Evolutionary conservation across 1,140 invertebrate genomes (phyloP).

Genomic region (Cydia fagiglandana): DNA sequence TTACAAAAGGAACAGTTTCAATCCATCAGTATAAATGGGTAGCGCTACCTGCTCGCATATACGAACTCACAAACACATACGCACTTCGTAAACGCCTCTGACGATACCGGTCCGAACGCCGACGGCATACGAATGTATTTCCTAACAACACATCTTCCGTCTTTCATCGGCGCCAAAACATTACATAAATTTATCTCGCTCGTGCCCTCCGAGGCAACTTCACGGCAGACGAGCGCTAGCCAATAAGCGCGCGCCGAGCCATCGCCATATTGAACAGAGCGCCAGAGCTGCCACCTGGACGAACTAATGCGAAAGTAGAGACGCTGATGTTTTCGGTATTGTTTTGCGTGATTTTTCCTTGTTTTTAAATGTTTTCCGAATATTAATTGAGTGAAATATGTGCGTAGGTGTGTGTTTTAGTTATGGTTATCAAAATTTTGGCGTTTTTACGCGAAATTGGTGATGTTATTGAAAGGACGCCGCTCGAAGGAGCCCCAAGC

Average conservation of each 20-base stretch:
- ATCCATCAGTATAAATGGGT: constrained; percentile 72
- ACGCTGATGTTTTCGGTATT: constrained; percentile 58
- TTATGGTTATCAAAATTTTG: constrained; percentile 32
- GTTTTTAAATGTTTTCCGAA: constrained; percentile 51
- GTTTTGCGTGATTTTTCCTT: constrained; percentile 68
- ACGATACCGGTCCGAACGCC: constrained; percentile 69
- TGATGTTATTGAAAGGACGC: constrained; percentile 51
- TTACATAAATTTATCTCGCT: constrained; percentile 73
- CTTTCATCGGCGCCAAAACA: constrained; percentile 67
- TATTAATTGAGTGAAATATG: constrained; percentile 48
- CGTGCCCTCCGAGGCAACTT: constrained; percentile 63
- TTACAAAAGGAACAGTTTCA: constrained; percentile 42
- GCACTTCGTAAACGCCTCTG: constrained; percentile 72
- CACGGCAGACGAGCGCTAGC: constrained; percentile 50
- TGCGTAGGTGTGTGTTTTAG: constrained; percentile 46
- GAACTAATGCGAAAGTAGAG: constrained; percentile 56
- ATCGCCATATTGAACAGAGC: constrained; percentile 73
- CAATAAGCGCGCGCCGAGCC: constrained; percentile 55
- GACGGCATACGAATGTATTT: constrained; percentile 69
- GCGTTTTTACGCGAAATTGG: constrained; percentile 36
- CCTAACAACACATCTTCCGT: constrained; percentile 66
- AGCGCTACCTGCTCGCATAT: constrained; percentile 71
- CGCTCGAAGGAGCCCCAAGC: constrained; percentile 49
- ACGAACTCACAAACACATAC: constrained; percentile 60
- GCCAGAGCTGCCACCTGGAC: constrained; percentile 57